These are phyloP conservation scores for Petroica traversi DNA, from an alignment of 2,113 vertebrate species.

Conservation along the genomic window DNA sequence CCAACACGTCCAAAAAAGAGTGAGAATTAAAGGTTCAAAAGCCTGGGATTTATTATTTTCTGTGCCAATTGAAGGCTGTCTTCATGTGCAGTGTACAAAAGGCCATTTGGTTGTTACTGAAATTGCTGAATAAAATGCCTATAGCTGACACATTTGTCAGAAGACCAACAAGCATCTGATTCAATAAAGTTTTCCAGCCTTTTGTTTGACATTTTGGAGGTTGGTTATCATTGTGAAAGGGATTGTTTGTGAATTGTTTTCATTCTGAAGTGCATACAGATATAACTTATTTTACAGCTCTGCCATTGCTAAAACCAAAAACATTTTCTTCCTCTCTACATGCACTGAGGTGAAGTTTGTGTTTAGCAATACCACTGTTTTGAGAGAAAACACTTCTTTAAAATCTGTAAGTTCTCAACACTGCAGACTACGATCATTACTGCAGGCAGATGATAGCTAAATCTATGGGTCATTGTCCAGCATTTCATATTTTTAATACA, in stretches of 20 bases:
- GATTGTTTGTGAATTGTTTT: conserved; percentile 3
- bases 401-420: neutral
- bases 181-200: conserved; percentile 27
- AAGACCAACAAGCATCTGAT: conserved; percentile 29
- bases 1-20: neutral
- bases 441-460: neutral
- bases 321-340: neutral
- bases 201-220: conserved; percentile 40
- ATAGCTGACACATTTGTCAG: conserved; percentile 10
- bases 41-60: conserved; percentile 43
- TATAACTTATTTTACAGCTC: neutral
- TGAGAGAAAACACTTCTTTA: neutral
- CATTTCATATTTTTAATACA: neutral
- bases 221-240: neutral
- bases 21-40: conserved; percentile 34
- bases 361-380: neutral
- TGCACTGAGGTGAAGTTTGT: neutral
- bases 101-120: conserved; percentile 40
- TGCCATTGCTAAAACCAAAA: neutral
- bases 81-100: conserved; percentile 45
- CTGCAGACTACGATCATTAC: neutral
- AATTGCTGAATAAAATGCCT: conserved; percentile 50
- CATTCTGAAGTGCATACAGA: neutral
- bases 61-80: conserved; percentile 15
- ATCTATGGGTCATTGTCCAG: neutral